Conservation (phyloP, 2,888 invertebrate genomes). For the Dendrolimus houi region DNA sequence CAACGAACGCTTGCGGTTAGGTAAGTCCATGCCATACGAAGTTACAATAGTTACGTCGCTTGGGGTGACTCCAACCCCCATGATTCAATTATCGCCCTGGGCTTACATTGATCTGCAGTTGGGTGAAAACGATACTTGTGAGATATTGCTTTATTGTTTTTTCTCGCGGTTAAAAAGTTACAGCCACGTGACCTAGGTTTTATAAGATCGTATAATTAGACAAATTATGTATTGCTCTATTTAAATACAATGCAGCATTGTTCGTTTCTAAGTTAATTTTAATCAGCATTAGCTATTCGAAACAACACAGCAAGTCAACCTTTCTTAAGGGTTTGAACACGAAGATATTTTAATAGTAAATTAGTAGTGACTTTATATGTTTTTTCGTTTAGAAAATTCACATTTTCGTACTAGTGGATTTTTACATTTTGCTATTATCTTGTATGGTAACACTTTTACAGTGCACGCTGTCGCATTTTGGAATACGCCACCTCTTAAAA, state of each 20-base stretch:
- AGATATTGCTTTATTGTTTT: constrained; percentile 76
- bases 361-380: too few relatives aligned
- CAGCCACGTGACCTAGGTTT: constrained; percentile 48
- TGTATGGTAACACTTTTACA: too few relatives aligned
- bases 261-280: not conserved
- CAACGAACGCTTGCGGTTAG: too few relatives aligned
- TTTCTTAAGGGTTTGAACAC: too few relatives aligned
- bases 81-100: constrained; percentile 69
- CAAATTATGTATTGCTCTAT: constrained; percentile 4
- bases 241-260: constrained; percentile 1
- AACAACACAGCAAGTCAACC: too few relatives aligned
- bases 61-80: constrained; percentile 51
- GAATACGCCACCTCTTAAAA: too few relatives aligned
- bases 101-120: constrained; percentile 55
- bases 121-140: constrained; percentile 76
- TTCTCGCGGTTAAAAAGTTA: constrained; percentile 72
- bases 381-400: too few relatives aligned
- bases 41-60: constrained; percentile 43
- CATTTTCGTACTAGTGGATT: too few relatives aligned
- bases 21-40: too few relatives aligned
- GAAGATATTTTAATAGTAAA: too few relatives aligned
- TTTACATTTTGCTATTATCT: too few relatives aligned
- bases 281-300: not conserved
- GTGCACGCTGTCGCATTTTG: too few relatives aligned
- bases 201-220: constrained; percentile 17